These are phyloP conservation scores for Nowickia ferox DNA, from an alignment of 2,888 invertebrate species.

Conservation along the genomic window DNA sequence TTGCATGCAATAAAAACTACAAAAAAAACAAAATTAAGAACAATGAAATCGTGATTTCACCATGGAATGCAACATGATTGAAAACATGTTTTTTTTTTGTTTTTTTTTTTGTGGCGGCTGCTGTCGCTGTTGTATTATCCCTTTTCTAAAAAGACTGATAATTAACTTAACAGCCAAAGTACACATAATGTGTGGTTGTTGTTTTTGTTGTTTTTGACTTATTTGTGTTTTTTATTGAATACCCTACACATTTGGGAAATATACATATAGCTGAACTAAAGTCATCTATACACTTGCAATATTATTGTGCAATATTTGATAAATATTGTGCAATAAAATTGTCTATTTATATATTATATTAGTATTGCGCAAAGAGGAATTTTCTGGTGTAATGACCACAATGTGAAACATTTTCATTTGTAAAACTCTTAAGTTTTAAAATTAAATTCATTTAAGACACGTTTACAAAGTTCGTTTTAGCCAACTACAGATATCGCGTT, in stretches of 20 bases:
- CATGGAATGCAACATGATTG: conserved; percentile 63
- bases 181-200: conserved; percentile 8
- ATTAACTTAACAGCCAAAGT: conserved; percentile 61
- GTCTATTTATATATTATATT: too few species aligned
- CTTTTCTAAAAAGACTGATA: conserved; percentile 60
- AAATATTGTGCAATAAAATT: too few species aligned
- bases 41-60: conserved; percentile 68
- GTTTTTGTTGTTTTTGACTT: conserved; percentile 25
- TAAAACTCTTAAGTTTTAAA: too few species aligned
- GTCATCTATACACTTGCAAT: too few species aligned
- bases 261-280: too few species aligned
- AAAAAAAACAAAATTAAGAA: conserved; percentile 42
- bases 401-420: too few species aligned
- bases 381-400: too few species aligned
- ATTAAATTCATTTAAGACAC: background rate
- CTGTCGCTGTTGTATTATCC: conserved; percentile 61
- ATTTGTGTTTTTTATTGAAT: conserved; percentile 12
- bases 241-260: background rate
- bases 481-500: background rate
- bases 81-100: conserved; percentile 43
- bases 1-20: conserved; percentile 5
- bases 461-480: background rate
- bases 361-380: too few species aligned
- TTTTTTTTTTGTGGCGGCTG: background rate
- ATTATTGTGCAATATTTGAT: too few species aligned